phyloP scores from a whole-genome alignment of 2,888 invertebrate genomes.

The Pollenia amentaria region DNA sequence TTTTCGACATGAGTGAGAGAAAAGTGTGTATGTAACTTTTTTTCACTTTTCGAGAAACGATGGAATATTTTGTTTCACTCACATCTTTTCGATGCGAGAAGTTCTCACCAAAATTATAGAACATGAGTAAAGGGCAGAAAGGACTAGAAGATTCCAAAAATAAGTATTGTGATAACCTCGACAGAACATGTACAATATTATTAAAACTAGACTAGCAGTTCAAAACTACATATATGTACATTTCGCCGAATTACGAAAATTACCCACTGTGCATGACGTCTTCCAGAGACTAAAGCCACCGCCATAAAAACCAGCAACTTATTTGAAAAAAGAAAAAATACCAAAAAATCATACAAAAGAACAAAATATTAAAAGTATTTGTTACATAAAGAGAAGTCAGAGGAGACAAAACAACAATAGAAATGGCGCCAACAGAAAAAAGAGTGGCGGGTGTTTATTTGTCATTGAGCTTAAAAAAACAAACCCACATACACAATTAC shows the following conservation, averaged over 20 bases:
- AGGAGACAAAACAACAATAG: constrained; percentile 53
- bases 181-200: too few species aligned
- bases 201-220: too few species aligned
- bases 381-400: constrained; percentile 51
- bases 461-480: not conserved
- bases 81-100: too few species aligned
- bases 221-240: not conserved
- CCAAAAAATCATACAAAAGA: constrained; percentile 9
- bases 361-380: constrained; percentile 31
- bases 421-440: constrained; percentile 59
- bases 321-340: not conserved
- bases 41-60: too few species aligned
- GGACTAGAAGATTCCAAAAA: too few species aligned
- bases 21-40: too few species aligned
- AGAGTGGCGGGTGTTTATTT: constrained; percentile 19
- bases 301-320: constrained; percentile 19
- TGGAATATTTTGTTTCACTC: too few species aligned
- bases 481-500: not conserved
- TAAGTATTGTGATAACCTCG: too few species aligned
- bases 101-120: too few species aligned
- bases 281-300: constrained; percentile 18
- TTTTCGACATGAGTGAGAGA: too few species aligned
- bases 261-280: not conserved
- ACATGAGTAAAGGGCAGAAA: too few species aligned
- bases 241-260: too few species aligned